phyloP scores from a whole-genome alignment of 1,140 invertebrate species.

The Drosophila pectinifera region DNA sequence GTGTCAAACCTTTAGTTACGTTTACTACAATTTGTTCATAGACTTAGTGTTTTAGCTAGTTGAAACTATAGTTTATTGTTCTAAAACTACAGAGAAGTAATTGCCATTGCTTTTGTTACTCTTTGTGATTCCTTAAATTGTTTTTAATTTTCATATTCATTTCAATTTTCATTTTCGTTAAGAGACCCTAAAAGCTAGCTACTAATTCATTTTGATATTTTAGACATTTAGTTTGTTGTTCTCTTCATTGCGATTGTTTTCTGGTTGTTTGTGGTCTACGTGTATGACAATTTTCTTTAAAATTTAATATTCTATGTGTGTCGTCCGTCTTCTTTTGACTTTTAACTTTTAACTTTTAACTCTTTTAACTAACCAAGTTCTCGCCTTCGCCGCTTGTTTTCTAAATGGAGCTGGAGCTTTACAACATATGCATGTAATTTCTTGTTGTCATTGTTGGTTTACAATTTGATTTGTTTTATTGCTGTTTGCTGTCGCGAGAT shows the following conservation, averaged over 20 bases:
- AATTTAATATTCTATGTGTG: conserved; percentile 36
- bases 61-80: conserved; percentile 68
- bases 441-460: conserved; percentile 48
- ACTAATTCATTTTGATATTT: conserved; percentile 65
- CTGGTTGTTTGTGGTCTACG: conserved; percentile 27
- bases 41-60: conserved; percentile 60
- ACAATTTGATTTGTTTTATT: conserved; percentile 56
- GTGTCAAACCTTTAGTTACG: conserved; percentile 60
- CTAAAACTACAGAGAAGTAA: conserved; percentile 61
- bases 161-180: conserved; percentile 11
- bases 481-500: conserved; percentile 60
- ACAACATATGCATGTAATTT: conserved; percentile 17
- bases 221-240: conserved; percentile 66
- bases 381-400: conserved; percentile 46
- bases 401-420: conserved; percentile 76
- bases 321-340: conserved; percentile 14
- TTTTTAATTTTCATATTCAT: conserved; percentile 10
- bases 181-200: conserved; percentile 64
- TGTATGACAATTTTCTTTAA: conserved; percentile 25
- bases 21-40: conserved; percentile 60
- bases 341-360: conserved; percentile 9
- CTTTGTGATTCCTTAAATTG: conserved; percentile 20
- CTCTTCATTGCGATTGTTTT: conserved; percentile 24
- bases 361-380: conserved; percentile 14
- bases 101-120: conserved; percentile 57